Evolutionary conservation across 1,140 invertebrate species (phyloP).

Genomic region (Tetramorium simillimum): DNA sequence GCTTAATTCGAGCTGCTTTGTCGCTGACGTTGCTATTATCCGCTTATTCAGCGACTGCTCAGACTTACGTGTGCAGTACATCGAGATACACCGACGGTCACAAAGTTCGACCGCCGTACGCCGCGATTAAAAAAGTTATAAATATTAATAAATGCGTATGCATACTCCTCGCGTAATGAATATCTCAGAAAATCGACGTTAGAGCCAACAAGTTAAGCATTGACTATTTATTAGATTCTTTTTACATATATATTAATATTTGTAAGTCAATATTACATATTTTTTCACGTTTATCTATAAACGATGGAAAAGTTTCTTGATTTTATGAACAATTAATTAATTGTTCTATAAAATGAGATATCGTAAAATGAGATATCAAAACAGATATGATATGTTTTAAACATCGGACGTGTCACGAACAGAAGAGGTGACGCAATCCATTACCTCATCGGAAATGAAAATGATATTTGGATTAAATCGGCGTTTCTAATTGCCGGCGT

Average conservation of each 20-base stretch:
- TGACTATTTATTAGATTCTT: not conserved
- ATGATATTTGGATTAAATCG: slow-evolving; percentile 34
- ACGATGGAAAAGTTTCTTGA: not conserved
- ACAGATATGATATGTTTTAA: slow-evolving; percentile 8
- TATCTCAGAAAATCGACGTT: not conserved
- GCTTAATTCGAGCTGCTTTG: slow-evolving; percentile 68
- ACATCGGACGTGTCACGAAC: slow-evolving; percentile 19
- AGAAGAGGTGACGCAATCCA: slow-evolving; percentile 19
- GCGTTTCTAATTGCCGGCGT: slow-evolving; percentile 12
- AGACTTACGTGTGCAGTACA: slow-evolving; percentile 31
- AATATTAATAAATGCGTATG: not conserved
- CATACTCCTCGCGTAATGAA: not conserved
- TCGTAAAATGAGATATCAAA: not conserved
- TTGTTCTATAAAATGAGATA: not conserved
- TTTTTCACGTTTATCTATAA: not conserved
- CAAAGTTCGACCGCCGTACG: not conserved
- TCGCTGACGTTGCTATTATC: slow-evolving; percentile 60
- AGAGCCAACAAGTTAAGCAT: not conserved
- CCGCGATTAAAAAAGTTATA: not conserved
- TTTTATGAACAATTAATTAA: not conserved
- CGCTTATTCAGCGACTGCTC: slow-evolving; percentile 51
- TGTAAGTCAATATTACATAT: not conserved
- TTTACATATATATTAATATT: not conserved
- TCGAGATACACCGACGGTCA: not conserved
- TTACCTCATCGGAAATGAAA: slow-evolving; percentile 29